Conservation (phyloP, 2,888 invertebrate species). For the Andrena bicolor region DNA sequence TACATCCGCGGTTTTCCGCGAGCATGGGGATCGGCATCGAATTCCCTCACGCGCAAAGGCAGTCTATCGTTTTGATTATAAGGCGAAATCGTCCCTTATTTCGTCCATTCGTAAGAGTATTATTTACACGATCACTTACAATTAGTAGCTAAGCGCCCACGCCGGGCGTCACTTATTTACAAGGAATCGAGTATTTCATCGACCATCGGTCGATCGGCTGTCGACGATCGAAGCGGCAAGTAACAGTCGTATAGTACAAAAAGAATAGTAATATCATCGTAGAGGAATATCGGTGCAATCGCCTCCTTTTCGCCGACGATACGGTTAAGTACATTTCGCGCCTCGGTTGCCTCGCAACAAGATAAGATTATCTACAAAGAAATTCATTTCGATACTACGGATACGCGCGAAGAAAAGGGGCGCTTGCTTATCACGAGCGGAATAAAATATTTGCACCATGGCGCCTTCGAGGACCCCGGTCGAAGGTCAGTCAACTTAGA, state of each 20-base stretch:
- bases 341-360: not conserved
- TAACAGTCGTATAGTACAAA: slow-evolving; percentile 53
- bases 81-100: slow-evolving; percentile 47
- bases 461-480: slow-evolving; percentile 47
- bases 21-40: slow-evolving; percentile 42
- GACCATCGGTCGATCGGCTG: slow-evolving; percentile 36
- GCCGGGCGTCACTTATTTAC: slow-evolving; percentile 59
- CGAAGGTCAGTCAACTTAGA: slow-evolving; percentile 63
- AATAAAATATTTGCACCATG: slow-evolving; percentile 33
- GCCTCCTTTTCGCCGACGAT: slow-evolving; percentile 34
- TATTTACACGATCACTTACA: slow-evolving; percentile 76
- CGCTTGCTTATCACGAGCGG: slow-evolving; percentile 48
- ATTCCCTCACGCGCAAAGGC: slow-evolving; percentile 30
- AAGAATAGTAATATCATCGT: slow-evolving; percentile 3
- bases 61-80: slow-evolving; percentile 77
- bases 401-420: slow-evolving; percentile 33
- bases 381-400: slow-evolving; percentile 26
- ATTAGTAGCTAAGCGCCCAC: slow-evolving; percentile 58
- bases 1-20: slow-evolving; percentile 55
- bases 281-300: slow-evolving; percentile 49
- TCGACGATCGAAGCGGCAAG: slow-evolving; percentile 37
- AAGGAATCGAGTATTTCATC: slow-evolving; percentile 59
- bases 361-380: slow-evolving; percentile 50
- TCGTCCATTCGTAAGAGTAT: slow-evolving; percentile 38
- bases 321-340: not conserved